Conservation (phyloP, 2,113 vertebrate genomes). For the Grantiella picta region DNA sequence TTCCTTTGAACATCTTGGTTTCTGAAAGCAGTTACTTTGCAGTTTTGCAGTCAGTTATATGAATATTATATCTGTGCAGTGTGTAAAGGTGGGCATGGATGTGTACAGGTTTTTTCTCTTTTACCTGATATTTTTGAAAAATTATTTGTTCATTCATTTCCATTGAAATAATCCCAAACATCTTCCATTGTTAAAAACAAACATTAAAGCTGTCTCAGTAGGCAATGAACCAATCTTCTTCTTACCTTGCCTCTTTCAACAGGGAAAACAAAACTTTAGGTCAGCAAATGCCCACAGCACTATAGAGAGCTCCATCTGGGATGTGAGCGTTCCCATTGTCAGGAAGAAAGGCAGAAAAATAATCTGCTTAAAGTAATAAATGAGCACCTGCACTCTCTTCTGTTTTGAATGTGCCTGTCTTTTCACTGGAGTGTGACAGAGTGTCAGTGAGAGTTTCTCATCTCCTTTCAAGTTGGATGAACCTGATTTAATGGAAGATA, state of each 20-base stretch:
- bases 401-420: conserved; percentile 23
- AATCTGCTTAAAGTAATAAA: conserved; percentile 27
- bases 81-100: background rate
- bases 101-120: background rate
- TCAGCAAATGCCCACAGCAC: conserved; percentile 39
- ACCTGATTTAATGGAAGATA: conserved; percentile 50
- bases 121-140: background rate
- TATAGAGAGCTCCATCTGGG: conserved; percentile 37
- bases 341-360: conserved; percentile 51
- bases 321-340: background rate
- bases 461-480: conserved; percentile 56
- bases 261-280: conserved; percentile 15
- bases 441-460: conserved; percentile 38
- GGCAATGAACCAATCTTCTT: background rate
- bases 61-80: background rate
- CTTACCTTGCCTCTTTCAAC: background rate
- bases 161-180: background rate
- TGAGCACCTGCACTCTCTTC: conserved; percentile 44
- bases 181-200: background rate
- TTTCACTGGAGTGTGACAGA: conserved; percentile 44
- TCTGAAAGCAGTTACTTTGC: background rate
- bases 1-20: background rate
- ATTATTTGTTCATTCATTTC: background rate
- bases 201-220: background rate
- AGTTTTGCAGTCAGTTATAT: background rate